Base-by-base conservation (phyloP, 1,140 invertebrate species). In the Habropoda laboriosa region DNA sequence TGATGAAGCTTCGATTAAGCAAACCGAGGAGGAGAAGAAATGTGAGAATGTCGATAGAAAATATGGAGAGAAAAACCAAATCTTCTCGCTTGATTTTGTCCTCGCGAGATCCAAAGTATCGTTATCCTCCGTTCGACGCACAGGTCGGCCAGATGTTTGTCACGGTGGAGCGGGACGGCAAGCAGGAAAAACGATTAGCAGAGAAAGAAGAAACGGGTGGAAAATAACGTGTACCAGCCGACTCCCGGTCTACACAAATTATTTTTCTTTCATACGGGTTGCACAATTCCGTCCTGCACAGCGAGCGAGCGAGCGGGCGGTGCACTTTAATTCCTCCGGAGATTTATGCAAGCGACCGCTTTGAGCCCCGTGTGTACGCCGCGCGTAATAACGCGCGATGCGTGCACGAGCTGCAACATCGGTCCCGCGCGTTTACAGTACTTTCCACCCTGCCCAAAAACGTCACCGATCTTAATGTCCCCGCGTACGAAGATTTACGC, bases 271-370 rank as follows among this genome's bases (percentile, higher is more conserved):
- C 55, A 38, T 58, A 42, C 53, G 27, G n/a, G 55, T 30, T 32
- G 10, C 42, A 73, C 72, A 64, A 74, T 64, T 60, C 64, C 42
- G 57, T 60, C 71, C 38, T 40, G 49, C 21, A 21, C 18, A 53
- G 64, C 64, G 27, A 21, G 24, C 27, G 64, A 13, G n/a, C n/a
- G n/a, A n/a, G n/a, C n/a, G n/a, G n/a, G 18, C 35, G 38, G 51
- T 57, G 38, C 45, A 51, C n/a, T 82, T 73, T 79, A 49, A 72
- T 81, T 81, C 79, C 57, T 63, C 47, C 38, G 45, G 27, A 61
- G 68, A 63, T 82, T 75, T 70, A 32, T 81, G 73, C 72, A 49
- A 63, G 45, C 35, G 27, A 60, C 38, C 30, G 35, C 49, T 47
- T 58, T 67, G 30, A 83, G 51, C 18, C 3, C 64, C 18, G 47